Evolutionary conservation across 64 coral and sea anemone genomes (phyloP).

Genomic region (Anthopleura sola): DNA sequence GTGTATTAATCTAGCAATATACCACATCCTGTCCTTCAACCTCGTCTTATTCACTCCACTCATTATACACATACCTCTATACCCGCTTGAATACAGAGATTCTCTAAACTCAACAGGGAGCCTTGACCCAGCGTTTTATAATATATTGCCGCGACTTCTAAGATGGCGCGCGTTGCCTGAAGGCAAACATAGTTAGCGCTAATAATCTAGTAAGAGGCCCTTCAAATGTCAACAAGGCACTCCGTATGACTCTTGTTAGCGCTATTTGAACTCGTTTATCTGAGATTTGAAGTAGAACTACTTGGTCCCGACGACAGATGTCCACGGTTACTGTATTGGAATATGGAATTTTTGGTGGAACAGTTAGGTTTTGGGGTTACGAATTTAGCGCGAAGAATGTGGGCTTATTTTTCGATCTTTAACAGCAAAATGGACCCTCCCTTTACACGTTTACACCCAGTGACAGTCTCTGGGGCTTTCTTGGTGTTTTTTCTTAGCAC

Average conservation of each 20-base stretch:
- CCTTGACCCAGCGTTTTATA: neutral
- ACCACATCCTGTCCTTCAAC: neutral
- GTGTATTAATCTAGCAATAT: neutral
- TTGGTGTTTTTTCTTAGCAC: no score
- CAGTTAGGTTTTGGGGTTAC: neutral
- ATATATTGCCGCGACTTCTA: neutral
- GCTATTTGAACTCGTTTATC: constrained; percentile 10
- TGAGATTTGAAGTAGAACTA: neutral
- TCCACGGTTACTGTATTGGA: neutral
- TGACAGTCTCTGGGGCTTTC: neutral
- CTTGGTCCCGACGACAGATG: neutral
- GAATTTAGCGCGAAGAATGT: neutral
- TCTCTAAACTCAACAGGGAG: neutral
- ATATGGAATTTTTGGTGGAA: neutral
- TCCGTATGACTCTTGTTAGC: neutral
- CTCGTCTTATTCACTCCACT: neutral
- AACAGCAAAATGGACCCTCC: neutral
- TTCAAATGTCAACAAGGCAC: constrained; percentile 6
- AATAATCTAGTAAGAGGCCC: constrained; percentile 4
- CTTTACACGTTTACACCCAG: neutral
- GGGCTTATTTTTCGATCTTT: neutral
- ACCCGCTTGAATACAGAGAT: neutral
- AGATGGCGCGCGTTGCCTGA: neutral
- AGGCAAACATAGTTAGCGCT: constrained; percentile 8
- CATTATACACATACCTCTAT: neutral